Conservation (phyloP, 2,113 vertebrate species). For the Microtus pennsylvanicus region DNA sequence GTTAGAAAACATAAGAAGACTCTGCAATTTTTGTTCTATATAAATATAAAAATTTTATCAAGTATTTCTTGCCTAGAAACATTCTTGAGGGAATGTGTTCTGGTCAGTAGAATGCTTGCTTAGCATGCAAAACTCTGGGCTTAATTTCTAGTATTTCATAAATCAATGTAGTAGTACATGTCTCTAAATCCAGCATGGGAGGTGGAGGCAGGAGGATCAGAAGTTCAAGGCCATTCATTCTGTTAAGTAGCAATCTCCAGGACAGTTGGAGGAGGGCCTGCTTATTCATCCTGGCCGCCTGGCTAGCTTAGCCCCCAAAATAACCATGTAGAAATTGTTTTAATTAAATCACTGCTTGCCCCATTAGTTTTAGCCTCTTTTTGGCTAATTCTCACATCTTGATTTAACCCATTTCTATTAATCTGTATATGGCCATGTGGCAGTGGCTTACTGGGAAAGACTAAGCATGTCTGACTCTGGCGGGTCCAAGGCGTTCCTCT, state of each 20-base stretch:
- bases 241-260: neutral
- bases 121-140: neutral
- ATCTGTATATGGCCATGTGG: too few species aligned
- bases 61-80: neutral
- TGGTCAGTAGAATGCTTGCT: neutral
- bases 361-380: too few species aligned
- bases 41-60: neutral
- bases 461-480: too few species aligned
- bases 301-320: too few species aligned
- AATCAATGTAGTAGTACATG: neutral
- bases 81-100: neutral
- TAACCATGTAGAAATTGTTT: too few species aligned
- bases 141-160: neutral
- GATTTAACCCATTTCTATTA: too few species aligned
- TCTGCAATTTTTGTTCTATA: neutral
- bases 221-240: neutral
- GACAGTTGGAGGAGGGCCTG: too few species aligned
- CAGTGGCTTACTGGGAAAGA: too few species aligned
- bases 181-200: neutral
- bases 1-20: neutral
- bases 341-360: too few species aligned
- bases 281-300: too few species aligned
- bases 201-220: neutral
- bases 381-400: too few species aligned
- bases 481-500: too few species aligned